These are phyloP conservation scores for Cynoglossus semilaevis DNA, from an alignment of 2,113 vertebrate species.

Conservation along the genomic window DNA sequence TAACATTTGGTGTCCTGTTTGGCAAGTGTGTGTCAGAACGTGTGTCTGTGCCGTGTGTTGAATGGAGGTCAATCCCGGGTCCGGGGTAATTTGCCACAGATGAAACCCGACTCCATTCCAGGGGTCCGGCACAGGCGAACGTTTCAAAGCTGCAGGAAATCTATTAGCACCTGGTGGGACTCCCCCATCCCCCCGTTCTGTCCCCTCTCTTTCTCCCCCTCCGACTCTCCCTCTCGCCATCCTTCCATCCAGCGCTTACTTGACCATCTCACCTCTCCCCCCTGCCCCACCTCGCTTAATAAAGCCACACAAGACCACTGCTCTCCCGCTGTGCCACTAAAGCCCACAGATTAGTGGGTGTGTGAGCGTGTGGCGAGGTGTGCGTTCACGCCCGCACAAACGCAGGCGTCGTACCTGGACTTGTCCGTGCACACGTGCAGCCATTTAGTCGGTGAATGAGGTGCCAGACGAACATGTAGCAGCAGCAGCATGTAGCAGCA, in stretches of 20 bases:
- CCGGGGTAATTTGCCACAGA: slow-evolving; percentile 76
- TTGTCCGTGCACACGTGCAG: slow-evolving; percentile 74
- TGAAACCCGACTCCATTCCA: slow-evolving; percentile 69
- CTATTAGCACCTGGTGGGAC: slow-evolving; percentile 78
- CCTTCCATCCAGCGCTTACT: slow-evolving; percentile 22
- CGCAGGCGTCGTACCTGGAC: slow-evolving; percentile 63
- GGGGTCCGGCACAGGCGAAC: slow-evolving; percentile 57
- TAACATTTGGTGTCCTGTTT: slow-evolving; percentile 18
- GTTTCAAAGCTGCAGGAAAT: slow-evolving; percentile 79
- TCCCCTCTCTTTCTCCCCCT: slow-evolving; percentile 21
- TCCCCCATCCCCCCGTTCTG: slow-evolving; percentile 28
- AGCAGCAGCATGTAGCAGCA: slow-evolving; percentile 66
- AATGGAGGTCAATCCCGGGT: slow-evolving; percentile 71
- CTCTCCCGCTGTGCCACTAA: slow-evolving; percentile 66
- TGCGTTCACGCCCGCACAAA: slow-evolving; percentile 6
- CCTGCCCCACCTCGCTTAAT: slow-evolving; percentile 64
- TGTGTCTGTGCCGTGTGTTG: slow-evolving; percentile 55
- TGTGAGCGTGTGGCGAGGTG: slow-evolving; percentile 18
- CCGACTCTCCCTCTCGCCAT: background rate
- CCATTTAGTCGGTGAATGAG: slow-evolving; percentile 73
- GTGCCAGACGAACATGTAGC: slow-evolving; percentile 72
- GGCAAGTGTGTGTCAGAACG: slow-evolving; percentile 33
- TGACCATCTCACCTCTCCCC: slow-evolving; percentile 57
- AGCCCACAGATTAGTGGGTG: slow-evolving; percentile 52
- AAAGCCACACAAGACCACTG: slow-evolving; percentile 70